phyloP scores from a whole-genome alignment of 2,888 invertebrate genomes.

The Saturnia japonica region DNA sequence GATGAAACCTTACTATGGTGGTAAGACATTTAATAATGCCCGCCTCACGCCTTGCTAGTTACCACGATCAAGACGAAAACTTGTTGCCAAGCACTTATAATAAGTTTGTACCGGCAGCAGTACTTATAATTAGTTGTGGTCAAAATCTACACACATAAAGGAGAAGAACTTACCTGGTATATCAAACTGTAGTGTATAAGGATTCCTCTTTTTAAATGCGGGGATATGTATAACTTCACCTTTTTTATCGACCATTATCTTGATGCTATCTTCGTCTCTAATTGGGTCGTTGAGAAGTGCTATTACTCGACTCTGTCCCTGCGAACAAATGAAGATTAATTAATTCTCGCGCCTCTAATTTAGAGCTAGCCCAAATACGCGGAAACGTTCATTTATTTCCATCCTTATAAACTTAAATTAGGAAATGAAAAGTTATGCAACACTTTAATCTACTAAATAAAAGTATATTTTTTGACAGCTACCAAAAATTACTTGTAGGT shows the following conservation, averaged over 20 bases:
- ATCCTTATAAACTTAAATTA: slow-evolving; percentile 12
- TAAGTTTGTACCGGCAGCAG: too few relatives aligned
- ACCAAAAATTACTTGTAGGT: too few relatives aligned
- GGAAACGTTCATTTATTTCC: slow-evolving; percentile 6
- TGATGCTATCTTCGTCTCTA: slow-evolving; percentile 88
- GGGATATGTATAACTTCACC: slow-evolving; percentile 89
- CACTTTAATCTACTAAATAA: neutral
- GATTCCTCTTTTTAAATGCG: slow-evolving; percentile 90
- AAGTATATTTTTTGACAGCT: neutral
- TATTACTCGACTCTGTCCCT: slow-evolving; percentile 92
- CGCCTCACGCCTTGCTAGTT: neutral
- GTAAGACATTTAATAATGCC: neutral
- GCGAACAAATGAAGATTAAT: slow-evolving; percentile 40
- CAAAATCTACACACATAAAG: neutral
- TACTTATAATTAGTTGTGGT: too few relatives aligned
- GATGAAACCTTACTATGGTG: neutral
- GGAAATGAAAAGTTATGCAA: neutral
- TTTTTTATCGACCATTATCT: slow-evolving; percentile 90
- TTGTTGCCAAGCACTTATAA: too few relatives aligned
- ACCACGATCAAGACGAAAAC: neutral
- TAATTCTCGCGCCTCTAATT: slow-evolving; percentile 21
- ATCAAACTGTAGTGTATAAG: slow-evolving; percentile 91
- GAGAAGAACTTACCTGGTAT: slow-evolving; percentile 83
- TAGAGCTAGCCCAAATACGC: neutral
- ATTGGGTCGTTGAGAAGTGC: slow-evolving; percentile 90